Evolutionary conservation across 2,797 vertebrate species (phyloP).

Genomic region (Rhinophrynus dorsalis): DNA sequence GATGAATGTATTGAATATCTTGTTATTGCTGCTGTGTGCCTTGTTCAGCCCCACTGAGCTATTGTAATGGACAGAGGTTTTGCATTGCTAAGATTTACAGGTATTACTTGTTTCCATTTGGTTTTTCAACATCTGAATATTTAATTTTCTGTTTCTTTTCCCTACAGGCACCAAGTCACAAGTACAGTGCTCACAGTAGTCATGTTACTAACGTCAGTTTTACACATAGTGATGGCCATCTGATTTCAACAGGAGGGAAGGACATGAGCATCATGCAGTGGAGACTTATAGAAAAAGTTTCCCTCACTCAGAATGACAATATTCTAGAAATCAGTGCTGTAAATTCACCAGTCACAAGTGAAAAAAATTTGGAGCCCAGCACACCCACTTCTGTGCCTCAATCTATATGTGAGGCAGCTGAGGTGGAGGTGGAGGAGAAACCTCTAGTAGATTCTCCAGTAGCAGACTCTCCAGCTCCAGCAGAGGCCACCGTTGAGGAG

Average conservation of each 20-base stretch:
- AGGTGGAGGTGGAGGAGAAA: constrained; percentile 58
- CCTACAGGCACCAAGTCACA: constrained; percentile 89
- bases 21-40: no score
- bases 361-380: constrained; percentile 51
- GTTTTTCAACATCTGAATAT: no score
- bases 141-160: constrained; percentile 20
- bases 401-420: constrained; percentile 53
- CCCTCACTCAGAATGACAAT: constrained; percentile 70
- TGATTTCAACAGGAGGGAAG: constrained; percentile 95
- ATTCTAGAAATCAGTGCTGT: constrained; percentile 55
- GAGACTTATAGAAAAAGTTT: constrained; percentile 86
- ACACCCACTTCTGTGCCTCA: constrained; percentile 53
- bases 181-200: constrained; percentile 96
- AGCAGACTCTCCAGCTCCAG: constrained; percentile 62
- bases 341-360: constrained; percentile 60
- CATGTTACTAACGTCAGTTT: constrained; percentile 98
- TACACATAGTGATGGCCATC: constrained; percentile 83
- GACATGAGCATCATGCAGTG: constrained; percentile 97
- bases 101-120: no score
- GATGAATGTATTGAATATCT: no score
- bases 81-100: no score
- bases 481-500: constrained; percentile 67
- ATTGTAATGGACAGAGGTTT: no score
- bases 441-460: constrained; percentile 55
- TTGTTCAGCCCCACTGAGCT: no score